Evolutionary conservation across 2,113 vertebrate species (phyloP), one percentile per base, ranked within the genome.

Genomic region (Candoia aspera): DNA sequence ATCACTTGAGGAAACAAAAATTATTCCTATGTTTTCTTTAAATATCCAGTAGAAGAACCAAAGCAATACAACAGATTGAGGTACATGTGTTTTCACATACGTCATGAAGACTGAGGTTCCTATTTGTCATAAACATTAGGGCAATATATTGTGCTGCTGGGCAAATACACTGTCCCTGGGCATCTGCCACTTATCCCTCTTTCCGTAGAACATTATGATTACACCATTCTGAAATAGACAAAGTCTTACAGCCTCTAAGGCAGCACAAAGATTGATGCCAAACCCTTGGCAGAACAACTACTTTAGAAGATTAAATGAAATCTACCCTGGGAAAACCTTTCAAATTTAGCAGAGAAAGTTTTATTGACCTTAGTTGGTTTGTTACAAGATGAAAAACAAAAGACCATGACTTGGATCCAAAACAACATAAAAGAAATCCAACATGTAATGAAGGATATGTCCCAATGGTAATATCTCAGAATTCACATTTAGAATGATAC

Each of bases 251-350:
- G 46, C 23, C 49, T 91, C 46, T n/a, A 64, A 57, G 46, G 24
- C n/a, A 88, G 86, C 68, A 55, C 49, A 37, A 91, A 93, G 86
- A 91, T 91, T 84, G 87, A 88, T 46, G 58, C 29, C 92, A 93
- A 53, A 54, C 4, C 91, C 0, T 12, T 90, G 58, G 54, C 79
- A 86, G 62, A 93, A 1, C 8, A 49, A 29, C 0, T 12, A 64
- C 1, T 46, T 91, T 91, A 90, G 24, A 95, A 58, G 85, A 92
- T 90, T 84, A 89, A 91, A 49, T 90, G 24, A 89, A 84, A 15
- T 54, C 86, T 24, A 46, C 26, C 33, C 49, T 37, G 19, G 59
- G 42, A 92, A 86, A 37, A 60, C 37, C 86, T 87, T 94, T 90
- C 64, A 86, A 62, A 84, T 59, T 23, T 8, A 89, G 87, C 4